Base-by-base conservation (phyloP, 2,888 invertebrate species). In the Crepidodera aurea region DNA sequence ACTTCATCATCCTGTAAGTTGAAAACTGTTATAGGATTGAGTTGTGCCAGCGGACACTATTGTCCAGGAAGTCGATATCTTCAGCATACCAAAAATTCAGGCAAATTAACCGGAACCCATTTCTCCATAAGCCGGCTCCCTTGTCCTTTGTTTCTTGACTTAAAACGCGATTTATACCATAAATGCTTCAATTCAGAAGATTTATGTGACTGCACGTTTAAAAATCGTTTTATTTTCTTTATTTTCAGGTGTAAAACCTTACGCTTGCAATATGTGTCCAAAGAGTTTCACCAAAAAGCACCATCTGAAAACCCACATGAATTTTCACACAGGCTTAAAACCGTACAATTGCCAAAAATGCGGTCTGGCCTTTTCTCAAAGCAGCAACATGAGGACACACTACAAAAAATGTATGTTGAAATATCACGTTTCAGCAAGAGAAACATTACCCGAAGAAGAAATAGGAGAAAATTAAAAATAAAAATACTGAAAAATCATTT, bases 251-350 rank as follows among this genome's bases (percentile, higher is more conserved):
- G 86, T 92, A 5, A 92, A 93, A 74, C 93, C 93, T 0, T 93
- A 86, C 71, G 82, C 83, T 6, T 87, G 86, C 71, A 85, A 84
- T 1, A 77, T 89, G 25, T 90, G 90, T 70, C 83, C 87, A 6
- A 93, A 93, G 75, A 90, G 92, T 5, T 93, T 93, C 79, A 92
- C 92, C 37, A 93, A 93, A 82, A 92, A 93, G 71, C 92, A 92
- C 74, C 93, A 93, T 73, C 83, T 93, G 40, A 91, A 92, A 79
- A 92, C 92, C 0, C 93, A 93, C 77, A 84, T 93, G 74, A 92
- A 93, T 79, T 92, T 91, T 76, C 93, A 93, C 78, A 91, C 92
- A 0, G 93, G 93, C 0, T 87, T 90, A 54, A 92, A 93, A 74
- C 93, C 93, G 0, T 93, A 93, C 76, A 83, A 85, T n/a, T 90